These are phyloP conservation scores for Sceliomorpha sp. DNA, from an alignment of 2,888 invertebrate species.

Conservation along the genomic window DNA sequence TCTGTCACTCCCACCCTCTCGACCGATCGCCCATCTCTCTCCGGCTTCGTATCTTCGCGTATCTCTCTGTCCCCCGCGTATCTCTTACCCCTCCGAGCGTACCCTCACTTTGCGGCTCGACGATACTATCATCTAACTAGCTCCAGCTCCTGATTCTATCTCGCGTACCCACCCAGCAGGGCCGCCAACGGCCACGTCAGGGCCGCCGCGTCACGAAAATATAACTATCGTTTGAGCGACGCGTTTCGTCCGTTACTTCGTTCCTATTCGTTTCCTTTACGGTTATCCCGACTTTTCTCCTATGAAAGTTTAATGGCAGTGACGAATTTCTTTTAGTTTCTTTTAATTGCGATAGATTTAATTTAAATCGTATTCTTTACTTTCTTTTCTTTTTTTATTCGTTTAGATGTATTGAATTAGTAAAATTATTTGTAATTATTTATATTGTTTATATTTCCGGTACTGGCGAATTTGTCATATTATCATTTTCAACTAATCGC, in stretches of 20 bases:
- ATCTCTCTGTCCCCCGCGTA: conserved; percentile 57
- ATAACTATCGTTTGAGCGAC: conserved; percentile 42
- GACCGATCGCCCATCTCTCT: conserved; percentile 58
- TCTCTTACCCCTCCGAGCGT: conserved; percentile 62
- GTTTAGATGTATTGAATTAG: too few relatives aligned
- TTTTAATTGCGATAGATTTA: too few relatives aligned
- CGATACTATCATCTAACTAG: conserved; percentile 84
- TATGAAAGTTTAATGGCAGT: too few relatives aligned
- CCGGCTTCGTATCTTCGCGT: conserved; percentile 64
- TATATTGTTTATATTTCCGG: too few relatives aligned
- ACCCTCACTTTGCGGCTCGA: conserved; percentile 64
- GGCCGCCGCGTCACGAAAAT: conserved; percentile 63
- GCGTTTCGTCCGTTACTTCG: too few relatives aligned
- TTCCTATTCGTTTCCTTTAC: too few relatives aligned
- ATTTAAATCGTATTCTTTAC: too few relatives aligned
- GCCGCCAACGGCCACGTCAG: conserved; percentile 62
- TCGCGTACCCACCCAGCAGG: conserved; percentile 75
- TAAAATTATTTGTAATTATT: too few relatives aligned
- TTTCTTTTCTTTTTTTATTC: too few relatives aligned
- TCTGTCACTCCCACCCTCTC: conserved; percentile 51
- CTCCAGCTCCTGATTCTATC: conserved; percentile 83
- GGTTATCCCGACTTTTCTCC: neutral
- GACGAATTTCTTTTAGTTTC: too few relatives aligned
- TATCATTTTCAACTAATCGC: too few relatives aligned
- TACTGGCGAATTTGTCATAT: too few relatives aligned